A percentile compares a stretch with the other conserved stretches of the same genome.
These are phyloP conservation scores for Prionchulus punctatus DNA, from an alignment of 2,888 invertebrate species.

Conservation along the genomic window DNA sequence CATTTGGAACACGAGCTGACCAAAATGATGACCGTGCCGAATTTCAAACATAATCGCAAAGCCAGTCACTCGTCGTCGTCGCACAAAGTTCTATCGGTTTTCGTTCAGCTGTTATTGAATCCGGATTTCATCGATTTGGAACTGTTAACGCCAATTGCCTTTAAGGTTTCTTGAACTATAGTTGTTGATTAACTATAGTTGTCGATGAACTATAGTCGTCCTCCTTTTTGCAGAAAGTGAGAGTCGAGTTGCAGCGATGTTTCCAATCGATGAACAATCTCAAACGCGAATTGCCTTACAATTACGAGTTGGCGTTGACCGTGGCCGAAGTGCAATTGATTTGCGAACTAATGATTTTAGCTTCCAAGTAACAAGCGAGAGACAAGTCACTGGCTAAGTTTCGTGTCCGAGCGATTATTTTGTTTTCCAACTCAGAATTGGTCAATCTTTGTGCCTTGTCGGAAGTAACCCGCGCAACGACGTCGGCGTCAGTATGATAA, in stretches of 20 bases:
- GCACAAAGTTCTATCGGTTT: slow-evolving; percentile 21
- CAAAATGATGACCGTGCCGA: not conserved
- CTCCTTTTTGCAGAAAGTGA: slow-evolving; percentile 21
- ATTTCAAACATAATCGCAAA: not conserved
- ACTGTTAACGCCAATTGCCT: slow-evolving; percentile 42
- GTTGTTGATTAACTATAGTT: slow-evolving; percentile 29
- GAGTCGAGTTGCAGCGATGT: slow-evolving; percentile 20
- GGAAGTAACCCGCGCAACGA: slow-evolving; percentile 40
- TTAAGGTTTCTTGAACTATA: slow-evolving; percentile 38
- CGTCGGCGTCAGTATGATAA: slow-evolving; percentile 42
- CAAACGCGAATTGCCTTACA: slow-evolving; percentile 18
- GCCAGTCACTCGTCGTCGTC: not conserved
- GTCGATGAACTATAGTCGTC: not conserved
- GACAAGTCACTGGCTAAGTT: not conserved
- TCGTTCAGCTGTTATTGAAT: slow-evolving; percentile 42
- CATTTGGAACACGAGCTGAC: slow-evolving; percentile 24
- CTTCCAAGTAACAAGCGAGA: slow-evolving; percentile 35
- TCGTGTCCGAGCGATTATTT: slow-evolving; percentile 1
- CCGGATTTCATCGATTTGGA: slow-evolving; percentile 47
- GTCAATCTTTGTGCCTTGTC: slow-evolving; percentile 43
- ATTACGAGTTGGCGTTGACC: slow-evolving; percentile 25
- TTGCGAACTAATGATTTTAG: slow-evolving; percentile 46
- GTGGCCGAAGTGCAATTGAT: slow-evolving; percentile 44
- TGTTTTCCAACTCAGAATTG: slow-evolving; percentile 37
- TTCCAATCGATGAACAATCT: slow-evolving; percentile 18